Percentiles rank a stretch among this genome's conserved stretches.
These are phyloP conservation scores for Drosophila busckii DNA, from an alignment of 1,140 invertebrate genomes.

Conservation along the genomic window DNA sequence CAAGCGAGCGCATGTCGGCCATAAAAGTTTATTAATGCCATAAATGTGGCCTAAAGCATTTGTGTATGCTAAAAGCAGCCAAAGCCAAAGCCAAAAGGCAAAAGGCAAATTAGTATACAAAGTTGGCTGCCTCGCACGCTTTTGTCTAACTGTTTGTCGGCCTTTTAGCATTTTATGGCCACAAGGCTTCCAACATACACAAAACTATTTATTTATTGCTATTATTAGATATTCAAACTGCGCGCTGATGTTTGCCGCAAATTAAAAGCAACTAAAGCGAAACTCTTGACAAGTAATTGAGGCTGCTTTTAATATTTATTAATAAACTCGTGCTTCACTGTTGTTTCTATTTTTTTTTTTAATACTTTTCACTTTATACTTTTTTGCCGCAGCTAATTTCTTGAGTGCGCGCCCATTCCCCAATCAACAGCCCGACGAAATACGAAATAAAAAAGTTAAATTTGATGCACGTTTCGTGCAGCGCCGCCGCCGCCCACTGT, in stretches of 20 bases:
- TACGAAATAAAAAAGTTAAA: constrained; percentile 42
- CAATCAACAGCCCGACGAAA: constrained; percentile 13
- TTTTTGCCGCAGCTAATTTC: constrained; percentile 35
- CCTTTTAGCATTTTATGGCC: constrained; percentile 33
- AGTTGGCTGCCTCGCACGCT: constrained; percentile 46
- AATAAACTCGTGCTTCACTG: constrained; percentile 22
- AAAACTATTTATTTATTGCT: constrained; percentile 67
- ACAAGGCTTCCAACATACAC: constrained; percentile 25
- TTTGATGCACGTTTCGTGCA: constrained; percentile 55
- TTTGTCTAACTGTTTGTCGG: constrained; percentile 55
- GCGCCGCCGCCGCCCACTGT: constrained; percentile 39
- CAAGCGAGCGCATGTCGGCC: too few relatives aligned
- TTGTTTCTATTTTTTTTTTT: background rate
- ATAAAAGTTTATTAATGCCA: constrained; percentile 76
- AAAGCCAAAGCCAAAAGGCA: constrained; percentile 30
- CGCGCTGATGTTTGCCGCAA: constrained; percentile 17
- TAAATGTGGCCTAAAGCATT: constrained; percentile 64
- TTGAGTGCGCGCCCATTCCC: constrained; percentile 6
- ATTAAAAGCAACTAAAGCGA: constrained; percentile 5
- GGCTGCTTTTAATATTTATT: constrained; percentile 32
- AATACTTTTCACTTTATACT: background rate
- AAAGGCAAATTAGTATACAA: constrained; percentile 77
- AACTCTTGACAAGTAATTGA: constrained; percentile 10
- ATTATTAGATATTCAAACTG: constrained; percentile 55
- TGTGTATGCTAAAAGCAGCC: constrained; percentile 53